Conservation (phyloP, 2,888 invertebrate genomes). For the Habrosyne pyritoides region DNA sequence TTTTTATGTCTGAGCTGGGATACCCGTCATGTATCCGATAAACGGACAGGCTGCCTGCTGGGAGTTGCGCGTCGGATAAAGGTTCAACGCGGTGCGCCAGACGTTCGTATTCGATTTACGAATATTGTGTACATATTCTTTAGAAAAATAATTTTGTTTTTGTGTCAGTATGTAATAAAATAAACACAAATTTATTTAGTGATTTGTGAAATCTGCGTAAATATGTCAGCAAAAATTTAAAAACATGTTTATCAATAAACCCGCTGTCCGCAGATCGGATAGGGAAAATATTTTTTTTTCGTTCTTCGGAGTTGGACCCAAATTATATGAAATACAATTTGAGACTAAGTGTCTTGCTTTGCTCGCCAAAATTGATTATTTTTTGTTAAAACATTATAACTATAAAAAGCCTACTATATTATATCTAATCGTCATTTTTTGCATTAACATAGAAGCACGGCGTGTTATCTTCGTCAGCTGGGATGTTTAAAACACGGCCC, state of each 20-base stretch:
- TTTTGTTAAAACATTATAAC: too few relatives aligned
- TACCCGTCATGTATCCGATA: slow-evolving; percentile 39
- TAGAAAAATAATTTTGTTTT: neutral
- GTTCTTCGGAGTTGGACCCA: neutral
- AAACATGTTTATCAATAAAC: neutral
- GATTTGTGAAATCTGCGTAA: too few relatives aligned
- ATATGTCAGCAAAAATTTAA: neutral
- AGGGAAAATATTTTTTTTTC: too few relatives aligned
- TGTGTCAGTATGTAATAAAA: neutral
- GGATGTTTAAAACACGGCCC: neutral
- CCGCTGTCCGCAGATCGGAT: neutral
- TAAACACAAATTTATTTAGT: neutral
- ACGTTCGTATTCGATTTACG: neutral
- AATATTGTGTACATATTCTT: neutral
- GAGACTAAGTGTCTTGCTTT: too few relatives aligned
- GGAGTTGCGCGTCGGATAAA: slow-evolving; percentile 25
- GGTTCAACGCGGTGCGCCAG: neutral
- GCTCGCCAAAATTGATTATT: too few relatives aligned
- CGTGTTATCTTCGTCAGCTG: neutral
- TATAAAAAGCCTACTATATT: too few relatives aligned
- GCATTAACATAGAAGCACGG: too few relatives aligned
- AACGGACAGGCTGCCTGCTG: slow-evolving; percentile 40
- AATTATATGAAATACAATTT: too few relatives aligned
- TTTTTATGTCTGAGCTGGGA: slow-evolving; percentile 56
- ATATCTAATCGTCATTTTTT: too few relatives aligned